Evolutionary conservation across 2,888 invertebrate genomes (phyloP), one percentile per base, ranked within the genome.

Genomic region (Dichetophora obliterata): DNA sequence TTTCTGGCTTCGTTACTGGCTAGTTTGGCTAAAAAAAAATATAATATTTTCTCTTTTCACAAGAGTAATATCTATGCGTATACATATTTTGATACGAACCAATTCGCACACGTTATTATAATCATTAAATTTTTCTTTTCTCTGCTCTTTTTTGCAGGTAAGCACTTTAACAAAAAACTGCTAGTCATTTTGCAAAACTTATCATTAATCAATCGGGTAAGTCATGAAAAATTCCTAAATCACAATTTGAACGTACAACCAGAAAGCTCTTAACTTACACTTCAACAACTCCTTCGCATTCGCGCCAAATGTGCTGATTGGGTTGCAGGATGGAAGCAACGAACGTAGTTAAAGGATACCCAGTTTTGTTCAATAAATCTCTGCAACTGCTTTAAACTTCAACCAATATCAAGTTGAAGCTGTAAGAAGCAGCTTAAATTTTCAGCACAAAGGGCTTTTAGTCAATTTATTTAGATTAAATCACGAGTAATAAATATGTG

Each of bases 381-480:
- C 48, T 59, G 61, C 14, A n/a, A 22, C 14, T 66, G 66, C 71
- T 50, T 48, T 3, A 34, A 71, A 57, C 59, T 27, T 6, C 27
- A 8, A 6, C n/a, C 37, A 66, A 19, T n/a, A 37, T 66, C 37
- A n/a, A 77, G 69, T 22, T 75, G 77, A 54, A n/a, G 11, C n/a
- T 5, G 6, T 76, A n/a, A 75, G 77, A 79, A 78, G 68, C 59
- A 78, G 68, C 71, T 71, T 59, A 71, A 54, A 61, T 66, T 66
- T 22, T 65, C 19, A n/a, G 63, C 50, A 48, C 16, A 80, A 79
- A 80, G 79, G 78, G 80, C 79, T 79, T 75, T 75, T 76, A 80
- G 81, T 81, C 78, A 81, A 80, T 81, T 81, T 81, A 81, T 82
- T 78, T 79, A 80, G 81, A 78, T 80, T 79, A 80, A 82, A 79